Conservation (phyloP, 2,797 vertebrate genomes). For the Anabacerthia variegaticeps region DNA sequence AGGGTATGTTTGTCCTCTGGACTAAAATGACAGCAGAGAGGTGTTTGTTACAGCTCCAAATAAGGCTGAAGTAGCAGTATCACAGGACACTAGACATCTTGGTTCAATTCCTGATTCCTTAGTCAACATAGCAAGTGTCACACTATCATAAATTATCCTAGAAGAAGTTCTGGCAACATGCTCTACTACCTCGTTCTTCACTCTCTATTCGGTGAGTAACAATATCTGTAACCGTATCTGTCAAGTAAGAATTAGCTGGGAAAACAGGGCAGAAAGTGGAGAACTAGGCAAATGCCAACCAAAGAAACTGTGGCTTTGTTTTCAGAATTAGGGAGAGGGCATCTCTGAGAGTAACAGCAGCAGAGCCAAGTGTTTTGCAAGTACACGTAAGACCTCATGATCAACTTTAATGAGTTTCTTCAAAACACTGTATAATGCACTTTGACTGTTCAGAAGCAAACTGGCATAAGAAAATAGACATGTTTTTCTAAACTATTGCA, state of each 20-base stretch:
- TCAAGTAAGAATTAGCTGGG: neutral
- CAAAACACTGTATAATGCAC: neutral
- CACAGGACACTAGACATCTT: neutral
- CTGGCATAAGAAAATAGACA: neutral
- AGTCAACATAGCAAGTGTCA: neutral
- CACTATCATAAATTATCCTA: neutral
- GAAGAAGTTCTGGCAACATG: neutral
- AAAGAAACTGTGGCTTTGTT: neutral
- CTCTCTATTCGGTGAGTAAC: neutral
- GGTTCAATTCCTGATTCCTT: neutral
- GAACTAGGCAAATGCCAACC: neutral
- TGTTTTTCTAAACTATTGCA: neutral
- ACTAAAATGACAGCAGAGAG: neutral
- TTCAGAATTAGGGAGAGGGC: neutral
- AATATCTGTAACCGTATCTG: neutral
- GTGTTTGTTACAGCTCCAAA: neutral
- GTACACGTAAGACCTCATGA: neutral
- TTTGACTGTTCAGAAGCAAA: neutral
- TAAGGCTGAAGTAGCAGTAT: neutral
- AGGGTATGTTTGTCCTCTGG: neutral
- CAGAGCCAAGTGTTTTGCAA: neutral
- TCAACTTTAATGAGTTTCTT: neutral
- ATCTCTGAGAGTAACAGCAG: neutral
- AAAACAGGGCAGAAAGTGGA: neutral
- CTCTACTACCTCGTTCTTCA: neutral